These are phyloP conservation scores for Sorex maritimensis DNA, from an alignment of 2,797 vertebrate species.

Conservation along the genomic window DNA sequence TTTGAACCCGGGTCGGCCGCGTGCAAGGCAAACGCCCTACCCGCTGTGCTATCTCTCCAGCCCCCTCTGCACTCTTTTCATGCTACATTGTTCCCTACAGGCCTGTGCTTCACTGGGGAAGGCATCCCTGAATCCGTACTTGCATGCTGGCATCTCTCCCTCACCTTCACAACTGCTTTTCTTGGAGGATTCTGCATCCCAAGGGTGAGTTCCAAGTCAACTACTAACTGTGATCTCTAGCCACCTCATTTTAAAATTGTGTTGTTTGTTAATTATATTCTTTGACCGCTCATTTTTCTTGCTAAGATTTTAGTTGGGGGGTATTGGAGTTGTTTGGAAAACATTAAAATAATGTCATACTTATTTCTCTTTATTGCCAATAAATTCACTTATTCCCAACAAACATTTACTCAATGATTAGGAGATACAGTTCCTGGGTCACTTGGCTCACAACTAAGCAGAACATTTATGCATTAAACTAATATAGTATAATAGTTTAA, in stretches of 20 bases:
- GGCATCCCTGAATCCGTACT: not conserved
- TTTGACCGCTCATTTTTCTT: not conserved
- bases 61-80: not conserved
- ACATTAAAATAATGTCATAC: slow-evolving; percentile 10
- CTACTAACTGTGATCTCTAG: not conserved
- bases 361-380: slow-evolving; percentile 18
- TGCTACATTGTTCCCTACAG: not conserved
- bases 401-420: slow-evolving; percentile 49
- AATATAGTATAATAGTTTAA: not conserved
- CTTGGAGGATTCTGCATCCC: not conserved
- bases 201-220: not conserved
- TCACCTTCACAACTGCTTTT: not conserved
- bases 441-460: slow-evolving; percentile 10
- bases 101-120: not conserved
- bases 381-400: slow-evolving; percentile 39
- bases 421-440: not conserved
- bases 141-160: not conserved
- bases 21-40: too few species aligned
- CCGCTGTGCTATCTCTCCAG: too few species aligned
- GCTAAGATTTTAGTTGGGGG: not conserved
- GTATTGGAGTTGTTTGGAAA: slow-evolving; percentile 4
- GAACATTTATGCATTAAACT: not conserved
- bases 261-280: not conserved
- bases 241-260: not conserved
- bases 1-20: too few species aligned